phyloP scores from a whole-genome alignment of 2,113 vertebrate genomes.

The Paramisgurnus dabryanus region DNA sequence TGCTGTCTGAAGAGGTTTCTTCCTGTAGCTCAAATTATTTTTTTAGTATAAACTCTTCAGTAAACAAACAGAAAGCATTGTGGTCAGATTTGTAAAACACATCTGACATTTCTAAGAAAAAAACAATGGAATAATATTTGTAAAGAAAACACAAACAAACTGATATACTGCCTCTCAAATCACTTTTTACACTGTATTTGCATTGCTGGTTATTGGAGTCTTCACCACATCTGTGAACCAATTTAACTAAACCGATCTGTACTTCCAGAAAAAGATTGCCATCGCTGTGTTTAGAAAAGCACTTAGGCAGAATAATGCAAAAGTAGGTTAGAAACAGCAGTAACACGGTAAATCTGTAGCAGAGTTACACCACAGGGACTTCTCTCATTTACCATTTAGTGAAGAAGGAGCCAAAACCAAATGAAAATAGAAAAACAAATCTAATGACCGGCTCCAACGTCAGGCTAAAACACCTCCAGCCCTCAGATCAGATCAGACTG shows the following conservation, averaged over 20 bases:
- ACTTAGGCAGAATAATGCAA: constrained; percentile 26
- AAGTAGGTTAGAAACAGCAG: constrained; percentile 51
- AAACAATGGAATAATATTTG: not conserved
- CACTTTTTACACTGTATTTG: not conserved
- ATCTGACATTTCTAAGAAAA: not conserved
- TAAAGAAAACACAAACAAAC: constrained; percentile 11
- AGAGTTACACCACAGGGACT: constrained; percentile 18
- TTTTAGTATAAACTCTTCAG: not conserved
- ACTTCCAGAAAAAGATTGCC: constrained; percentile 43
- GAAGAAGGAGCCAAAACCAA: constrained; percentile 23
- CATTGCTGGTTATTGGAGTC: not conserved
- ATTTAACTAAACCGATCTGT: not conserved
- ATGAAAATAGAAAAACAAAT: constrained; percentile 35
- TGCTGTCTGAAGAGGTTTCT: not conserved
- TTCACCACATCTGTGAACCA: no score
- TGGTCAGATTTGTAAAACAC: not conserved
- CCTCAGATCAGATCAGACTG: not conserved
- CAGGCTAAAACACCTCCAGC: not conserved
- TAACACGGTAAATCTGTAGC: constrained; percentile 10
- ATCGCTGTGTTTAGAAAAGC: constrained; percentile 37
- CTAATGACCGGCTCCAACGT: not conserved
- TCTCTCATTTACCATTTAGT: constrained; percentile 13
- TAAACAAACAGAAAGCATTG: not conserved
- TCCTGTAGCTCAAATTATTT: not conserved
- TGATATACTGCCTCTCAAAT: not conserved